Evolutionary conservation across 1,140 invertebrate genomes (phyloP).

Genomic region (Apocrypta bakeri): DNA sequence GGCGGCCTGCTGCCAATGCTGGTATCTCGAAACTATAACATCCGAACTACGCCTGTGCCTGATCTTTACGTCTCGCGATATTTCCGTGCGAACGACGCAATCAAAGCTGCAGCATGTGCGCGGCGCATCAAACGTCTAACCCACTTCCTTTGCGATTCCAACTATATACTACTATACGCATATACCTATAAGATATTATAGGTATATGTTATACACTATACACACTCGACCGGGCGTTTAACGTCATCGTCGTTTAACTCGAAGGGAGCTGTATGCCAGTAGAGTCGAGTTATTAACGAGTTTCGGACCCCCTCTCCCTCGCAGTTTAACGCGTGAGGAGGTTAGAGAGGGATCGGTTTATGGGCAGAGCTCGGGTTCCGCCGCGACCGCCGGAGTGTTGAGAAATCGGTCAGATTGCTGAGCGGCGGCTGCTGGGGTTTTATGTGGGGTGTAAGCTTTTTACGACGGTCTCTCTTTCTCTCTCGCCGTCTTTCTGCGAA

Average conservation of each 20-base stretch:
- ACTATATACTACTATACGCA: neutral
- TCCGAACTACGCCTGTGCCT: neutral
- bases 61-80: neutral
- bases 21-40: neutral
- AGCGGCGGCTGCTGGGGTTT: neutral
- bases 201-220: neutral
- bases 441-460: slow-evolving; percentile 1
- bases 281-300: slow-evolving; percentile 46
- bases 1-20: no score
- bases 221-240: neutral
- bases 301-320: neutral
- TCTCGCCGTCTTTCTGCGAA: neutral
- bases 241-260: slow-evolving; percentile 27
- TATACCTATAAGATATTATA: no score
- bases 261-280: neutral
- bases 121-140: slow-evolving; percentile 55
- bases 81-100: slow-evolving; percentile 34
- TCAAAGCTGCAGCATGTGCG: slow-evolving; percentile 39
- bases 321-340: neutral
- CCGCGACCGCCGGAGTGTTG: neutral
- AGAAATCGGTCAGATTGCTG: slow-evolving; percentile 21
- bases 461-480: neutral
- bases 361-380: neutral
- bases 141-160: slow-evolving; percentile 47
- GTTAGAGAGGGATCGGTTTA: slow-evolving; percentile 31